Conservation (phyloP, 2,113 vertebrate genomes). For the Solea senegalensis region DNA sequence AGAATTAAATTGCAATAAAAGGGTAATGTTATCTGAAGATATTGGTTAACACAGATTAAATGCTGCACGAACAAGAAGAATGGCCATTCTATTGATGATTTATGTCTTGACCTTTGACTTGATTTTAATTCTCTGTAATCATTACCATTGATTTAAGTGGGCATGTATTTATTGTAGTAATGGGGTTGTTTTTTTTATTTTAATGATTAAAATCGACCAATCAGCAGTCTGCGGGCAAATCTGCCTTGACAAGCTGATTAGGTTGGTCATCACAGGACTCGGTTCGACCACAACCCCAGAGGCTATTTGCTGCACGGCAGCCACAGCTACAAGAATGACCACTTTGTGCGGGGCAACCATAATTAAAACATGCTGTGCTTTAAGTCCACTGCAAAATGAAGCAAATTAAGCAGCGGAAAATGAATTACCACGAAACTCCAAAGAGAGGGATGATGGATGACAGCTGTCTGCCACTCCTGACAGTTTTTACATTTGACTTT, state of each 20-base stretch:
- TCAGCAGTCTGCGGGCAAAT: constrained; percentile 50
- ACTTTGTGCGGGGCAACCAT: constrained; percentile 38
- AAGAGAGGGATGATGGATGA: constrained; percentile 79
- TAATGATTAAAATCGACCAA: constrained; percentile 58
- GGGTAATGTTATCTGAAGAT: neutral
- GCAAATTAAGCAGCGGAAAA: constrained; percentile 70
- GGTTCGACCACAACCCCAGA: constrained; percentile 44
- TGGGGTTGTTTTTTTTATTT: constrained; percentile 35
- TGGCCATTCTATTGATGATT: neutral
- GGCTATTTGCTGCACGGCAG: constrained; percentile 14
- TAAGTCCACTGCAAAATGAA: constrained; percentile 63
- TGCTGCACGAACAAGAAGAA: constrained; percentile 6
- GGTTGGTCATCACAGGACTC: constrained; percentile 52
- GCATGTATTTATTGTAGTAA: constrained; percentile 51
- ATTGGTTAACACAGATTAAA: constrained; percentile 14
- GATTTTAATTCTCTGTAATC: constrained; percentile 19
- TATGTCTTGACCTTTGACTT: constrained; percentile 9
- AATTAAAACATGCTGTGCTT: constrained; percentile 63
- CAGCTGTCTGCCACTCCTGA: constrained; percentile 70
- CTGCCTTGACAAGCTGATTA: constrained; percentile 56
- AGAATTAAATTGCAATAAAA: constrained; percentile 10
- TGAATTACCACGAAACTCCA: constrained; percentile 71
- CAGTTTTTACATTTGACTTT: constrained; percentile 80
- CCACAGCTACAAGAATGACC: constrained; percentile 33
- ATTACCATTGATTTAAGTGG: constrained; percentile 40